Base-by-base conservation (phyloP, 2,888 invertebrate genomes). In the Pollenia amentaria region DNA sequence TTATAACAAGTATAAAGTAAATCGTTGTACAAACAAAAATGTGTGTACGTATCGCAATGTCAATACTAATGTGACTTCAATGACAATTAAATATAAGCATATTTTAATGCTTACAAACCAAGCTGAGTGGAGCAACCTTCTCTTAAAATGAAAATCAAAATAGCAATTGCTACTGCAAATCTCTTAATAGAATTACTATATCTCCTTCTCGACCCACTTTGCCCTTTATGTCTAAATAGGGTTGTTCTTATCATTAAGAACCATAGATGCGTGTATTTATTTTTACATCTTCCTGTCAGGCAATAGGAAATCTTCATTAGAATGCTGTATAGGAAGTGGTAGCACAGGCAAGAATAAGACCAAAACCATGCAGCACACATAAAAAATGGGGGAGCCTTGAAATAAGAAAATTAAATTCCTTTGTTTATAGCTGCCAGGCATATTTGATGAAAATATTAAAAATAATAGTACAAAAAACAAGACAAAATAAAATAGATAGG, bases 401-500 rank as follows among this genome's bases (percentile, higher is more conserved):
- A 78, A 57, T 51, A 60, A 81, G 65, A 77, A 81, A 75, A 82
- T 78, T 46, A 85, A 82, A 85, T 85, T 85, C 85, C 64, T 78
- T 69, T 73, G 67, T 78, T 69, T 73, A 78, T 69, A 75, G 73
- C 82, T 44, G 46, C 21, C 65, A 69, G 82, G 69, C 78, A 82
- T 78, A 82, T 78, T 78, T 82, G 69, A 85, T 78, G 82, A 82
- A 82, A 84, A 65, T 70, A 72, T 44, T 62, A 84, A 75, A 60
- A 60, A 80, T 70, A 51, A 62, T 79, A 48, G 16, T 1, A 40
- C 2, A 73, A n/a, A 55, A 67, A 18, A 48, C 14, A 65, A 60
- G 14, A 55, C n/a, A 29, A 42, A 48, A 38, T 3, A 38, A 14
- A 42, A 14, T 10, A 11, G 46, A 65, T 9, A 65, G 38, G 16